Percentiles rank a stretch among this genome's conserved stretches.
Conservation (phyloP, 2,113 vertebrate genomes). For the Argyrosomus japonicus region DNA sequence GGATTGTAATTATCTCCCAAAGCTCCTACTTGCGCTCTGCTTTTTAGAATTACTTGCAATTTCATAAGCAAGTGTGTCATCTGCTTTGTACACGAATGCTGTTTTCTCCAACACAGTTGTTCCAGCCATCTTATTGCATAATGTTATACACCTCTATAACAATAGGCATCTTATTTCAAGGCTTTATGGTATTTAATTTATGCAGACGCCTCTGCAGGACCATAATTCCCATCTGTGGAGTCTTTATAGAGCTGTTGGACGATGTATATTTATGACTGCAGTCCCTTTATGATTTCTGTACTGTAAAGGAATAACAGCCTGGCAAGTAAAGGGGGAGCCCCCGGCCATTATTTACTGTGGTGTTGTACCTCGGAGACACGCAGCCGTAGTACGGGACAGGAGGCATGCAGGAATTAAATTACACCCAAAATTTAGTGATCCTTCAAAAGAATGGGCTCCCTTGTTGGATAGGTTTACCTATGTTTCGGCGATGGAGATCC, state of each 20-base stretch:
- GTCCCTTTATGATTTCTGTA: constrained; percentile 73
- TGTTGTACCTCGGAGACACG: constrained; percentile 71
- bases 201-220: constrained; percentile 35
- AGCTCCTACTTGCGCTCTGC: neutral
- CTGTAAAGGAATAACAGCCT: constrained; percentile 76
- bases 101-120: constrained; percentile 3
- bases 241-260: constrained; percentile 58
- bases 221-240: constrained; percentile 66
- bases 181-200: constrained; percentile 61
- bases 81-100: neutral
- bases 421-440: constrained; percentile 81
- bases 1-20: neutral
- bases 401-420: constrained; percentile 82
- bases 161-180: constrained; percentile 66
- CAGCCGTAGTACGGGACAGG: constrained; percentile 72
- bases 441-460: constrained; percentile 79
- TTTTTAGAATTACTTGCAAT: constrained; percentile 2
- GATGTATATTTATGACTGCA: constrained; percentile 70
- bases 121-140: neutral
- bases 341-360: constrained; percentile 78
- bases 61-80: constrained; percentile 5
- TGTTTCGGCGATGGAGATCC: constrained; percentile 58
- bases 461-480: constrained; percentile 80
- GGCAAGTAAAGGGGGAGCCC: constrained; percentile 59
- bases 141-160: constrained; percentile 45